Evolutionary conservation across 2,888 invertebrate species (phyloP).

Genomic region (Cryptocephalus moraei): DNA sequence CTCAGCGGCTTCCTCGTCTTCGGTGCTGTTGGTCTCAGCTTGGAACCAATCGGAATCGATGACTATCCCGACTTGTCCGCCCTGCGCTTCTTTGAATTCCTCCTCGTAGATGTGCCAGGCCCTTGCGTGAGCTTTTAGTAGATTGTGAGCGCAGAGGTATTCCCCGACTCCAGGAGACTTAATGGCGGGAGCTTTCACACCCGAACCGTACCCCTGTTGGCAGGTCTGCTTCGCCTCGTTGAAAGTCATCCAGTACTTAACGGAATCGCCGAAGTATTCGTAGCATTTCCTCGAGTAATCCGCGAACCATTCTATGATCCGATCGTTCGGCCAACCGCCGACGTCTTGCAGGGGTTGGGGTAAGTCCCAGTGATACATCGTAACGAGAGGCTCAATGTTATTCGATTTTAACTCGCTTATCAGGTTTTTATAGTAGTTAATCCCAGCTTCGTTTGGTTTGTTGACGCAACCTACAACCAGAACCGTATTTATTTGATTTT

Average conservation of each 20-base stretch:
- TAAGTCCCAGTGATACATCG: conserved; percentile 46
- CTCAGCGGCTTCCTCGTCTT: conserved; percentile 44
- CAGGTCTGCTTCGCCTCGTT: conserved; percentile 39
- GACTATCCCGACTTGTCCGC: conserved; percentile 43
- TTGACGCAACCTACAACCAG: conserved; percentile 46
- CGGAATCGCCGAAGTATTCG: conserved; percentile 22
- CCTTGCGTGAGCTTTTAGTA: conserved; percentile 53
- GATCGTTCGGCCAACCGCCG: conserved; percentile 40
- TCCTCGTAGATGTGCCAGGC: conserved; percentile 52
- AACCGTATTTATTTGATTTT: neutral
- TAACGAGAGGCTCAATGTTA: conserved; percentile 45
- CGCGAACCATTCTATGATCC: conserved; percentile 43
- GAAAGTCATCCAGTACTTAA: conserved; percentile 42
- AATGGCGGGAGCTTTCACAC: conserved; percentile 29
- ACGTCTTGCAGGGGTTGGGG: conserved; percentile 39
- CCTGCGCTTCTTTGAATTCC: conserved; percentile 36
- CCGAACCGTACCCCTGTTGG: conserved; percentile 15
- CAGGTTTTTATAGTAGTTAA: conserved; percentile 36
- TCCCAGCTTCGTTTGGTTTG: conserved; percentile 55
- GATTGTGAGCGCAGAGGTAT: conserved; percentile 53
- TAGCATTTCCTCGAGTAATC: conserved; percentile 43
- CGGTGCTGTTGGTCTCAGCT: conserved; percentile 39
- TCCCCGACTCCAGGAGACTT: conserved; percentile 41
- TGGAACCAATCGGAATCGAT: conserved; percentile 46
- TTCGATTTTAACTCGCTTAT: conserved; percentile 36